A percentile compares a stretch with the other conserved stretches of the same genome.
Evolutionary conservation across 35 echinoderm and acorn worm species (phyloP).

Genomic region (Heliocidaris tuberculata): DNA sequence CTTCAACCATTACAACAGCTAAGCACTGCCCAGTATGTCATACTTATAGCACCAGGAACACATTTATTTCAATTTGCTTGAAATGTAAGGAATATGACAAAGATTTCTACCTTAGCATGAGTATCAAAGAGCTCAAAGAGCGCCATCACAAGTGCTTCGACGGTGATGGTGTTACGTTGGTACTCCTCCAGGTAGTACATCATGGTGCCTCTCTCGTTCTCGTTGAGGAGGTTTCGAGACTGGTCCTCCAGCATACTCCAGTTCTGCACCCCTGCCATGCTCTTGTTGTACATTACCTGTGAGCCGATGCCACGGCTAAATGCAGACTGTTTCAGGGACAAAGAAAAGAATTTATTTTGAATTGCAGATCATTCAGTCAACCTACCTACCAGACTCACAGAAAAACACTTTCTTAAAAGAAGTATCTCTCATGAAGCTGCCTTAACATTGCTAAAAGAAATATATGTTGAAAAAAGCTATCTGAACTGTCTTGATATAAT

Average conservation of each 20-base stretch:
- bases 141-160: conserved; percentile 79
- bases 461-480: no score
- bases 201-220: conserved; percentile 94
- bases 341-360: background rate
- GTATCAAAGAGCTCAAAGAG: conserved; percentile 94
- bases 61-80: no score
- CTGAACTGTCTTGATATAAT: no score
- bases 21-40: no score
- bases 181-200: conserved; percentile 96
- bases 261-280: conserved; percentile 60
- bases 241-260: conserved; percentile 98
- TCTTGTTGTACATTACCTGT: conserved; percentile 88
- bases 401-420: no score
- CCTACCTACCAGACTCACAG: no score
- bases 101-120: conserved; percentile 82
- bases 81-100: no score
- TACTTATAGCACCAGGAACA: no score
- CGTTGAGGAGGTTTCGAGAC: conserved; percentile 79
- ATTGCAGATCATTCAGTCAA: no score
- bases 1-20: no score
- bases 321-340: conserved; percentile 54
- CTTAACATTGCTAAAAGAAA: no score
- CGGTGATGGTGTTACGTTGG: conserved; percentile 72
- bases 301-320: conserved; percentile 91
- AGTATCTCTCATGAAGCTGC: no score